These are phyloP conservation scores for Sarcophaga bullata DNA, from an alignment of 1,140 invertebrate genomes.

Conservation along the genomic window DNA sequence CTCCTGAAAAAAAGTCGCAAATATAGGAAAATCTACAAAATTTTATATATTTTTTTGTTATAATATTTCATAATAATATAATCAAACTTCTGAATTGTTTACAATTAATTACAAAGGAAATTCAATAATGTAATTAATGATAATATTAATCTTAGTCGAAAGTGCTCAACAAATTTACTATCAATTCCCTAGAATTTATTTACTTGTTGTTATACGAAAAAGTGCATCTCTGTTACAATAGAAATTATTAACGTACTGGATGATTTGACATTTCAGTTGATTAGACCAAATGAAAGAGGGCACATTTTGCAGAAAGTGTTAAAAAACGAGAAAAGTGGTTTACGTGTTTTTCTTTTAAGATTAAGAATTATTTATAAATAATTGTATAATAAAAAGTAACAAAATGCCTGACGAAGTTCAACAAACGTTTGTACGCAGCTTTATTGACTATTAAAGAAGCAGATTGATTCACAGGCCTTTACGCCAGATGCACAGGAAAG, in stretches of 20 bases:
- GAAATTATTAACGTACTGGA: not conserved
- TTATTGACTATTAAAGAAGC: conserved; percentile 62
- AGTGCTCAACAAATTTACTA: no score
- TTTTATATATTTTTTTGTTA: no score
- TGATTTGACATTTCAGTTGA: not conserved
- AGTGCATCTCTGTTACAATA: not conserved
- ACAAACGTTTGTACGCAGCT: conserved; percentile 58
- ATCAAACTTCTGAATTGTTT: no score
- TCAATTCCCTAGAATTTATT: no score
- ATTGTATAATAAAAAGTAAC: conserved; percentile 22
- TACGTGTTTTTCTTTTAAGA: not conserved
- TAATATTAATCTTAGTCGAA: no score
- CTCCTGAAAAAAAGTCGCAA: no score
- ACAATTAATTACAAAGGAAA: no score
- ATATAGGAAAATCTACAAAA: no score
- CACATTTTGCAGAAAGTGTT: conserved; percentile 18
- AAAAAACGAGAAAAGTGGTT: conserved; percentile 4
- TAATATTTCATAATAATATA: no score
- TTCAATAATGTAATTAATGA: no score
- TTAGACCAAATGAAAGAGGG: not conserved
- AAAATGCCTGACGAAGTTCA: conserved; percentile 61
- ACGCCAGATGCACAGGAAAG: conserved; percentile 79
- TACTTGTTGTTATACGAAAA: not conserved
- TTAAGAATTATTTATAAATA: conserved; percentile 4
- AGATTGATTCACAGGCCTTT: conserved; percentile 52